Percentiles rank a stretch among this genome's conserved stretches.
phyloP scores from a whole-genome alignment of 2,888 invertebrate species.

The Ophioninae sp. region DNA sequence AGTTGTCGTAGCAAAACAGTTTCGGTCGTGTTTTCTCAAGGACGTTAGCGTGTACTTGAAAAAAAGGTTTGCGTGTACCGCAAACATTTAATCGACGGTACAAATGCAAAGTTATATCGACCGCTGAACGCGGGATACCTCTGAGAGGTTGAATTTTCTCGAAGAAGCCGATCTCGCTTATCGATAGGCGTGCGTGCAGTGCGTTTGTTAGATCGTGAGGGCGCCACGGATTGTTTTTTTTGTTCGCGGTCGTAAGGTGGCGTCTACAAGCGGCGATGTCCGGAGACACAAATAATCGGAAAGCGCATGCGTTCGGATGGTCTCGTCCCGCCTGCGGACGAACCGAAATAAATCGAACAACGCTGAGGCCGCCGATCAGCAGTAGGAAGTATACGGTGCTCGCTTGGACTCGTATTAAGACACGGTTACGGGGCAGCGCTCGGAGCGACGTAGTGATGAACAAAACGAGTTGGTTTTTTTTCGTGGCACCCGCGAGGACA shows the following conservation, averaged over 20 bases:
- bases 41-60: not conserved
- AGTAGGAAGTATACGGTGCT: constrained; percentile 71
- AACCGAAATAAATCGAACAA: constrained; percentile 81
- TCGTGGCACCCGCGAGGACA: constrained; percentile 76
- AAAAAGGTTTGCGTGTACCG: not conserved
- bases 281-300: constrained; percentile 68
- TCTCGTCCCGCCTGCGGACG: constrained; percentile 74
- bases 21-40: too few relatives aligned
- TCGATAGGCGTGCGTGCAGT: constrained; percentile 9
- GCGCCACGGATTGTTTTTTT: constrained; percentile 4
- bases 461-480: constrained; percentile 76
- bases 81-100: too few relatives aligned
- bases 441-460: constrained; percentile 74
- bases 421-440: constrained; percentile 65
- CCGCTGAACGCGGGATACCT: too few relatives aligned
- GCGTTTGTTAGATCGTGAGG: constrained; percentile 1
- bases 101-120: too few relatives aligned
- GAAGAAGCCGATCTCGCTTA: constrained; percentile 16
- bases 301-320: constrained; percentile 71
- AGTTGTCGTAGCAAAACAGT: too few relatives aligned
- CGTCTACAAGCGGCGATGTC: constrained; percentile 73
- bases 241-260: constrained; percentile 40
- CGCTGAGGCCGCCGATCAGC: constrained; percentile 71
- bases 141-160: not conserved
- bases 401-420: constrained; percentile 69